Percentiles rank a stretch among this genome's conserved stretches.
Conservation (phyloP, 2,113 vertebrate species). For the Pardalotus punctatus region DNA sequence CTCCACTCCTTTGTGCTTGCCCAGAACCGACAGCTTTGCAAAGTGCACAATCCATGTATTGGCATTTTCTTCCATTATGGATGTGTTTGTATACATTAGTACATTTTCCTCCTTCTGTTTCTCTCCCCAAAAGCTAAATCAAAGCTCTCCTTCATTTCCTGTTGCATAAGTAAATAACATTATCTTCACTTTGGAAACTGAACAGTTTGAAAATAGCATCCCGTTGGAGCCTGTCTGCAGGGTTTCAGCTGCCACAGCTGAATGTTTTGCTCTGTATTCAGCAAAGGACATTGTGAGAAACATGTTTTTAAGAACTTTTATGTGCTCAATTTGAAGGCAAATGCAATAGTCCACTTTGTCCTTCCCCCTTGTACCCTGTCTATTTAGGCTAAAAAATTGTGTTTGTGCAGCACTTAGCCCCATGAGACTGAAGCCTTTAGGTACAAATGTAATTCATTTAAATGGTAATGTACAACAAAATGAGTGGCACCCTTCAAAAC, state of each 20-base stretch:
- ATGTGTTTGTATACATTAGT: not conserved
- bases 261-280: not conserved
- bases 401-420: not conserved
- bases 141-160: not conserved
- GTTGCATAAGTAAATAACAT: not conserved
- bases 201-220: not conserved
- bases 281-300: not conserved
- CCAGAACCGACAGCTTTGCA: not conserved
- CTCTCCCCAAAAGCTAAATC: not conserved
- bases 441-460: slow-evolving; percentile 52
- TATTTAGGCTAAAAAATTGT: slow-evolving; percentile 25
- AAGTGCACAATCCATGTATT: not conserved
- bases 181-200: not conserved
- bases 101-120: not conserved
- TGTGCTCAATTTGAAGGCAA: not conserved
- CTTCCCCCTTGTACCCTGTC: not conserved
- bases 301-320: not conserved
- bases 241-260: not conserved
- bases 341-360: not conserved
- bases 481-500: slow-evolving; percentile 49
- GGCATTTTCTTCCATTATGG: not conserved
- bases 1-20: not conserved
- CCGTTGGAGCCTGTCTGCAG: not conserved
- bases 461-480: slow-evolving; percentile 57
- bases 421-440: slow-evolving; percentile 14